Evolutionary conservation across 2,888 invertebrate species (phyloP), one percentile per base, ranked within the genome.

Genomic region (Morinoia aosen): DNA sequence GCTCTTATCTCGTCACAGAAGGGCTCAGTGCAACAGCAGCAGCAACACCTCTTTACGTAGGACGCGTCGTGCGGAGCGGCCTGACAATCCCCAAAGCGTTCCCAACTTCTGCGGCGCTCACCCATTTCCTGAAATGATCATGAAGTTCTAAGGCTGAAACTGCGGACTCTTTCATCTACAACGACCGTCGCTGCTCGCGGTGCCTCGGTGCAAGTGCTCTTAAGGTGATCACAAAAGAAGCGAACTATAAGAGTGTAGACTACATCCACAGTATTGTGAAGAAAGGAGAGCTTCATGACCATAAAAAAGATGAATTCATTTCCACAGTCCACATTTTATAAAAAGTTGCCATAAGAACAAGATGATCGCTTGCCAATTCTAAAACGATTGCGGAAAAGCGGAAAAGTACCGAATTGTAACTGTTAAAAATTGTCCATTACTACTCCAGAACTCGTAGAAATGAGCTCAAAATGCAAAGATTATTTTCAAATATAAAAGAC

Each of bases 121-220:
- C 25, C 93, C 93, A 93, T 93, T 57, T 56, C 93, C 93, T 93
- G 93, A 57, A 93, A 93, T 93, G 93, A 93, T 93, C 93, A 93
- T 93, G 93, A 93, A 93, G 57, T 93, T 93, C 48, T 48, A 33
- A 57, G 57, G 48, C 57, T 93, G 93, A 33, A 93, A 93, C 57
- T 57, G 57, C 33, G 57, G 93, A 93, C 57, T 93, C 93, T 93
- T 93, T 93, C 93, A 93, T 93, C 57, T 93, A 76, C 25, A 76
- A 76, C 76, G 76, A 76, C 25, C 76, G 76, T 33, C 33, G 76
- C 76, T 76, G 76, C 76, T 76, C 76, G 25, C 76, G 25, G 76
- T 76, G 76, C 25, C 76, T 25, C 76, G 25, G 25, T 76, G 76
- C 76, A 76, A 76, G 76, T 76, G 76, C 76, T 76, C 76, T 76